Evolutionary conservation across 2,888 invertebrate genomes (phyloP), one percentile per base, ranked within the genome.

Genomic region (Nezara viridula): DNA sequence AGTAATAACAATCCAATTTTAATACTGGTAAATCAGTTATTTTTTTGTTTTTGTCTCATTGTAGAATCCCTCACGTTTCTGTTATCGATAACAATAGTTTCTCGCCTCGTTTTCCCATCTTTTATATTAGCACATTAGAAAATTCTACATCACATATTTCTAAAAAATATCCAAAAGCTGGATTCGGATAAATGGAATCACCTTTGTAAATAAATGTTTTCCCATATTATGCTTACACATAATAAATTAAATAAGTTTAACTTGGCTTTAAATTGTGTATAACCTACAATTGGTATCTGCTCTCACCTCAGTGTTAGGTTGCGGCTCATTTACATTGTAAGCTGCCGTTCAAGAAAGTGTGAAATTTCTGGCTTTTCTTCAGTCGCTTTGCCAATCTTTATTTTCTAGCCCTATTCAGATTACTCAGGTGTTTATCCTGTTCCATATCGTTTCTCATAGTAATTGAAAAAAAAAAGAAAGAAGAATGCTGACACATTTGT

Each of bases 341-440:
- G 81, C 81, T 47, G 47, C n/a, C 81, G 44, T 81, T 81, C 81
- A 81, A 81, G 81, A 81, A 81, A 81, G 81, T 81, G 81, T 81
- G 81, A 81, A 81, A 81, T 81, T 81, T 81, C 81, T n/a, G 37
- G 37, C 12, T 81, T 81, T 81, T 81, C 81, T 81, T 81, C 40
- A 81, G 81, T 6, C 44, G n/a, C n/a, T 81, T 44, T 81, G 1
- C 44, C 81, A 81, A 81, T 47, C 44, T 12, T 81, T 24, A 81
- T 44, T 81, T 81, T 81, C 81, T 81, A 81, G n/a, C 44, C n/a
- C 16, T 14, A 81, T n/a, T 81, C 44, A n/a, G 44, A 44, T 44
- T 81, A 47, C 81, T 44, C 12, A 6, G 44, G n/a, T 44, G 24
- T 44, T 81, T 40, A n/a, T 81, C 44, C 4, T 24, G 27, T 81